phyloP scores from a whole-genome alignment of 2,113 vertebrate genomes.

The Hepsetus odoe region DNA sequence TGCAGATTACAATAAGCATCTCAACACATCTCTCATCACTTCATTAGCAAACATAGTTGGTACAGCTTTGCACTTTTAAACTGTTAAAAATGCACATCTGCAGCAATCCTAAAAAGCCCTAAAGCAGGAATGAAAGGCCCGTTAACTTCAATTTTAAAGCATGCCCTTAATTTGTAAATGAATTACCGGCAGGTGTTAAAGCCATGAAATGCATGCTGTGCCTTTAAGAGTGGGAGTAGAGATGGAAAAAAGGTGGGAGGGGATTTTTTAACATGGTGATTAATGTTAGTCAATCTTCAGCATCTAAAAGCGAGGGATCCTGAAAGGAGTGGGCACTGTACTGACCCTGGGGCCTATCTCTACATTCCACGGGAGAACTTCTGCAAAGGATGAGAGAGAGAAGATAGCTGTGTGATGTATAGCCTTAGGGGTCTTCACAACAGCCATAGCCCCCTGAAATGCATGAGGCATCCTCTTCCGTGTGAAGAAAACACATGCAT shows the following conservation, averaged over 20 bases:
- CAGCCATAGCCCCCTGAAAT: neutral
- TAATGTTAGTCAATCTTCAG: neutral
- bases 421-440: neutral
- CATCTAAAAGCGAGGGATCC: conserved; percentile 10
- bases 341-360: neutral
- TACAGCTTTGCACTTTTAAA: neutral
- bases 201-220: neutral
- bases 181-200: neutral
- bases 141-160: neutral
- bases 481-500: neutral
- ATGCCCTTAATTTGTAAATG: neutral
- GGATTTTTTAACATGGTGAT: conserved; percentile 36
- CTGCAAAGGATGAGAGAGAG: neutral
- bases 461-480: too few relatives aligned
- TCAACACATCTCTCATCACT: neutral
- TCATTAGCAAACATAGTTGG: neutral
- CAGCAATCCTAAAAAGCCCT: neutral
- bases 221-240: conserved; percentile 39
- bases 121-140: neutral
- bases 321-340: conserved; percentile 24
- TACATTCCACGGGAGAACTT: neutral
- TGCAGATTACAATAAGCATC: conserved; percentile 5
- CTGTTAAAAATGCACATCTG: neutral
- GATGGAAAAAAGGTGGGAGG: conserved; percentile 20
- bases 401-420: neutral